These are phyloP conservation scores for Heliconius ismenius DNA, from an alignment of 2,888 invertebrate species.

Conservation along the genomic window DNA sequence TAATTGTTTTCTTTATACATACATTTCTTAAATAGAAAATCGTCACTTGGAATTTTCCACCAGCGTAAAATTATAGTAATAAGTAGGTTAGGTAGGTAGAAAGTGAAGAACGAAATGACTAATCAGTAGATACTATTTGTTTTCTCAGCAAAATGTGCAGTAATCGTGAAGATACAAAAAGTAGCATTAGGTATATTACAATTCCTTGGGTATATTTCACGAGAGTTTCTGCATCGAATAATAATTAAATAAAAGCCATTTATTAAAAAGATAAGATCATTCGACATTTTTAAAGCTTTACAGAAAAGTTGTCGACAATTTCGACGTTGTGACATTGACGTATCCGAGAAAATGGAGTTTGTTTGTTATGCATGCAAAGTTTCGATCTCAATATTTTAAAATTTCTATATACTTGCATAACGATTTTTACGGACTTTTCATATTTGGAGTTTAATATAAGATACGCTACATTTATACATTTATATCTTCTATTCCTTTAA, in stretches of 20 bases:
- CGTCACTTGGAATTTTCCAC: neutral
- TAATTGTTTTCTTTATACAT: neutral
- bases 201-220: neutral
- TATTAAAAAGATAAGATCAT: slow-evolving; percentile 19
- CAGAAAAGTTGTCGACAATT: neutral
- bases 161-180: neutral
- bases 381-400: neutral
- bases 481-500: too few species aligned
- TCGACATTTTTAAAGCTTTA: neutral
- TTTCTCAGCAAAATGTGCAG: neutral
- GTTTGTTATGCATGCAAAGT: neutral
- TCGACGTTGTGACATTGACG: slow-evolving; percentile 20
- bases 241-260: slow-evolving; percentile 12
- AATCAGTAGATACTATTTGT: neutral
- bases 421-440: neutral
- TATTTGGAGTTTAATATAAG: too few species aligned
- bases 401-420: neutral
- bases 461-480: too few species aligned
- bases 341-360: slow-evolving; percentile 3
- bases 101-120: neutral
- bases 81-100: neutral
- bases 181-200: neutral
- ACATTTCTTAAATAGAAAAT: neutral
- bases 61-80: too few species aligned
- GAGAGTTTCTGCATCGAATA: slow-evolving; percentile 1